Conservation (phyloP, 2,888 invertebrate genomes). For the Mesodorylaimus sp. region DNA sequence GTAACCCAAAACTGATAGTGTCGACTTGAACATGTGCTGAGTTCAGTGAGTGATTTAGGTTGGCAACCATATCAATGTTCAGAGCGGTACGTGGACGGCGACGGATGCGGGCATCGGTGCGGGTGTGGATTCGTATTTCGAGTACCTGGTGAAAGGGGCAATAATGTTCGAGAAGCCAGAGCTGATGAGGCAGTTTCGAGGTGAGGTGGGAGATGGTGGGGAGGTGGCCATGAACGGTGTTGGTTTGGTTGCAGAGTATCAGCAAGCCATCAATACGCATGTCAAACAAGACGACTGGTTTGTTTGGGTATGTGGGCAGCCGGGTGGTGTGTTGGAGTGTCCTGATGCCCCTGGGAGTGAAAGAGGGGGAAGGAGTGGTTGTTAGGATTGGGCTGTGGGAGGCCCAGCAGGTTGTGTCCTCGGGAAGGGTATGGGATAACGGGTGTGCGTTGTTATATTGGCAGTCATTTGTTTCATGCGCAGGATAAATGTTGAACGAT, state of each 20-base stretch:
- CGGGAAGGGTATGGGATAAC: no score
- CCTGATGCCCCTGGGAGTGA: no score
- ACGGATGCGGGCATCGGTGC: slow-evolving; percentile 81
- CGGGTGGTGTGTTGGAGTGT: no score
- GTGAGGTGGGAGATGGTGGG: no score
- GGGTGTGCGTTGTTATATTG: no score
- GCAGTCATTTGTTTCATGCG: no score
- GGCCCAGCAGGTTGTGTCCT: no score
- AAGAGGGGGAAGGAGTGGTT: no score
- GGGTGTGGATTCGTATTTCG: slow-evolving; percentile 63
- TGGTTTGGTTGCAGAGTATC: slow-evolving; percentile 31
- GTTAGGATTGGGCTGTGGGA: no score
- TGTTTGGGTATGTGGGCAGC: slow-evolving; percentile 93
- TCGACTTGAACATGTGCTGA: no score
- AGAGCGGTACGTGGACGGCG: slow-evolving; percentile 87
- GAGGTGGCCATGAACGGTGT: not conserved
- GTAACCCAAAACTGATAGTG: no score
- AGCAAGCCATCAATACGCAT: slow-evolving; percentile 34
- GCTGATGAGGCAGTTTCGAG: slow-evolving; percentile 71
- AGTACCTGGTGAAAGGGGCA: slow-evolving; percentile 90
- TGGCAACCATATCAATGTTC: slow-evolving; percentile 81
- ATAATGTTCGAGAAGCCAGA: slow-evolving; percentile 72
- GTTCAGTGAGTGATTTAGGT: slow-evolving; percentile 33
- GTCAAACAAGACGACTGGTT: slow-evolving; percentile 91
- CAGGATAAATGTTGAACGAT: no score